phyloP scores from a whole-genome alignment of 2,113 vertebrate species.

The Vulpes ferrilata region DNA sequence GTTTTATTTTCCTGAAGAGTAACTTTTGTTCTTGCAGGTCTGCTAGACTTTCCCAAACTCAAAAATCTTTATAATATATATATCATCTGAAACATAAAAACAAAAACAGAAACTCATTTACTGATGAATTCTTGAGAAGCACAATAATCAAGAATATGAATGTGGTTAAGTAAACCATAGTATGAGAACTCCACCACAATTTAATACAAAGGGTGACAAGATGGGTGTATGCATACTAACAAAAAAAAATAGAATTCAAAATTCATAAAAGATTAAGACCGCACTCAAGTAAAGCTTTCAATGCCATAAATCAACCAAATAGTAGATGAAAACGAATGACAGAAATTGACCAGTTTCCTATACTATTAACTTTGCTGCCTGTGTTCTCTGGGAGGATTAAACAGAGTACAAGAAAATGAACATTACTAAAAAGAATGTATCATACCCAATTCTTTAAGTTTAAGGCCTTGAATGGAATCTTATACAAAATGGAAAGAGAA shows the following conservation, averaged over 20 bases:
- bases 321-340: neutral
- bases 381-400: neutral
- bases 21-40: neutral
- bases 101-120: neutral
- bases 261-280: neutral
- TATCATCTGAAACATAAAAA: constrained; percentile 48
- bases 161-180: neutral
- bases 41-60: neutral
- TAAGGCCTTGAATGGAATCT: neutral
- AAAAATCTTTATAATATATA: neutral
- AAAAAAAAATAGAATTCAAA: neutral
- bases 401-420: neutral
- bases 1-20: neutral
- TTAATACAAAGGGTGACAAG: neutral
- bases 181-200: neutral
- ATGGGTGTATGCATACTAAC: neutral
- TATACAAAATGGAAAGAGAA: neutral
- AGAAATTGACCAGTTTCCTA: neutral
- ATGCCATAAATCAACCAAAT: neutral
- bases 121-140: neutral
- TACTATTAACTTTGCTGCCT: neutral
- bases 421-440: neutral
- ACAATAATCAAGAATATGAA: neutral
- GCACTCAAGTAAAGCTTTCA: neutral
- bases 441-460: neutral